Percentiles rank a stretch among this genome's conserved stretches.
Evolutionary conservation across 2,888 invertebrate genomes (phyloP).

Genomic region (Archaeoteleia sp.): DNA sequence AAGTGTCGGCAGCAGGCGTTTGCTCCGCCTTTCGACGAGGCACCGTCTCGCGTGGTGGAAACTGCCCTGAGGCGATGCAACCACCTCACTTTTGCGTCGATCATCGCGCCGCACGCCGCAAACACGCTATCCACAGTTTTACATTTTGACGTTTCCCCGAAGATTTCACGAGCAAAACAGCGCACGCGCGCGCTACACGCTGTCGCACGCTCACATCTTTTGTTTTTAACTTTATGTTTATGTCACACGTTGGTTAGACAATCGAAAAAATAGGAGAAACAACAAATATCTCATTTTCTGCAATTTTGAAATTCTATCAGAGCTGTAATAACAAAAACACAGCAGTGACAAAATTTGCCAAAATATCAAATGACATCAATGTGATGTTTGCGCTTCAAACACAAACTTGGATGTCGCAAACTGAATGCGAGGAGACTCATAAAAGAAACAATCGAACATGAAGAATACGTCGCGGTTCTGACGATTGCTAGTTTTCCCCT

Average conservation of each 20-base stretch:
- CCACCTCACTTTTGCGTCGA: conserved; percentile 72
- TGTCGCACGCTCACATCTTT: background rate
- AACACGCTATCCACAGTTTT: conserved; percentile 21
- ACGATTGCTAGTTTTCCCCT: background rate
- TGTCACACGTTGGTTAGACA: background rate
- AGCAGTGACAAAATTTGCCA: no score
- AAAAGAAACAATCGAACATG: no score
- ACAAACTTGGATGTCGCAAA: no score
- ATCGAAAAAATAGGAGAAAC: no score
- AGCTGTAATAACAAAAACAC: no score
- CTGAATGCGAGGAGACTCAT: no score
- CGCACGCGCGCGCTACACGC: conserved; percentile 33
- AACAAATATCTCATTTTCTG: no score
- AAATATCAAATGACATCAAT: no score
- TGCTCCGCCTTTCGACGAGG: conserved; percentile 66
- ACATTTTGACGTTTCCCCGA: conserved; percentile 46
- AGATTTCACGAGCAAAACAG: conserved; percentile 23
- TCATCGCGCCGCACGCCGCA: conserved; percentile 64
- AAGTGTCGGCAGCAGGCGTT: conserved; percentile 66
- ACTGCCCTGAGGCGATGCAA: conserved; percentile 61
- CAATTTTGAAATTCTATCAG: no score
- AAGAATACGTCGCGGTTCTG: no score
- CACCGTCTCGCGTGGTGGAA: conserved; percentile 53
- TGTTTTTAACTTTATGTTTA: background rate
- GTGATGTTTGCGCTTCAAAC: no score